phyloP scores from a whole-genome alignment of 2,888 invertebrate genomes.

The Lampropteryx suffumata region DNA sequence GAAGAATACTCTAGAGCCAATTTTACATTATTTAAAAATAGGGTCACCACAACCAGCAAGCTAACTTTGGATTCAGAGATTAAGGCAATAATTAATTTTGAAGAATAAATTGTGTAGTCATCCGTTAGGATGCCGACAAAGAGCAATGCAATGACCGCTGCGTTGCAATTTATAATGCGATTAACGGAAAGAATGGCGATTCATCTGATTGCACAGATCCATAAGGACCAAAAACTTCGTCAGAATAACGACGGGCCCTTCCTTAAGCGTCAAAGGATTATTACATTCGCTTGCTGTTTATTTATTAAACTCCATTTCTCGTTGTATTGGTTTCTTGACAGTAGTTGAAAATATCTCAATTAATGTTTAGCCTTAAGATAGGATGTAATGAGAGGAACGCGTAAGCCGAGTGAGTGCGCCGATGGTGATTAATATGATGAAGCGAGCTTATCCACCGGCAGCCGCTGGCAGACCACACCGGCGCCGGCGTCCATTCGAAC shows the following conservation, averaged over 20 bases:
- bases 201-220: conserved; percentile 68
- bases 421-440: conserved; percentile 76
- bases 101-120: conserved; percentile 62
- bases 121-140: conserved; percentile 73
- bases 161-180: conserved; percentile 80
- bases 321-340: conserved; percentile 55
- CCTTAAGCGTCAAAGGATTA: conserved; percentile 55
- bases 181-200: conserved; percentile 75
- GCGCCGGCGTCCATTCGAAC: conserved; percentile 44
- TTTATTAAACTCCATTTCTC: conserved; percentile 64
- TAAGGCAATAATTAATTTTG: conserved; percentile 65
- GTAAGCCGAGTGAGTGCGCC: conserved; percentile 76
- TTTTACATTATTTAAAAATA: conserved; percentile 12
- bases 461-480: conserved; percentile 61
- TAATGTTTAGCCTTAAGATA: conserved; percentile 80
- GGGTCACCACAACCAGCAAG: conserved; percentile 38
- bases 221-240: conserved; percentile 61
- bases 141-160: conserved; percentile 60
- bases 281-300: conserved; percentile 47
- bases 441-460: conserved; percentile 65
- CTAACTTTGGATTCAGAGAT: conserved; percentile 63
- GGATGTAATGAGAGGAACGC: conserved; percentile 74
- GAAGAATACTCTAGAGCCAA: too few species aligned
- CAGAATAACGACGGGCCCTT: conserved; percentile 57
- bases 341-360: conserved; percentile 78